phyloP scores from a whole-genome alignment of 2,888 invertebrate species.

The Pseudococcus jackbeardsleyi region DNA sequence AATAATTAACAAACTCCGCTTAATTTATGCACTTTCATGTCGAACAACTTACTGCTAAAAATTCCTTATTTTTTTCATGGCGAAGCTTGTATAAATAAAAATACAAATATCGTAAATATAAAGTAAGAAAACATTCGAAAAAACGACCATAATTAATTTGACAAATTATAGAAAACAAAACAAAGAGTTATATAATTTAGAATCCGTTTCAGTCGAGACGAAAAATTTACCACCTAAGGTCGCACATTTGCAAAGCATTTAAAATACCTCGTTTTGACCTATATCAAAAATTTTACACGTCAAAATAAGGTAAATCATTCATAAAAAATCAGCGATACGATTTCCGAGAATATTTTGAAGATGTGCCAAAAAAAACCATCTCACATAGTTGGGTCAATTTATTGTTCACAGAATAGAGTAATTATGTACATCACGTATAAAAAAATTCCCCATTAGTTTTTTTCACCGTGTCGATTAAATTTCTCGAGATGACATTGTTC shows the following conservation, averaged over 20 bases:
- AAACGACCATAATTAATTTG: neutral
- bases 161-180: neutral
- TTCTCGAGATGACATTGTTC: constrained; percentile 9
- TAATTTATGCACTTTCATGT: neutral
- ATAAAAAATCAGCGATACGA: constrained; percentile 30
- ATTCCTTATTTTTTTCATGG: constrained; percentile 60
- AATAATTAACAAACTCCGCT: neutral
- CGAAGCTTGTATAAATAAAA: constrained; percentile 61
- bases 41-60: constrained; percentile 55
- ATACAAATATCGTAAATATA: constrained; percentile 2
- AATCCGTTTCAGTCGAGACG: neutral
- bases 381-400: constrained; percentile 29
- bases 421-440: neutral
- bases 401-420: constrained; percentile 44
- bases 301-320: constrained; percentile 36
- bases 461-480: constrained; percentile 22
- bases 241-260: neutral
- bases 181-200: neutral
- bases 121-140: neutral
- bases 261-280: constrained; percentile 26
- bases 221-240: neutral
- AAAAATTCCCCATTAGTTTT: constrained; percentile 9
- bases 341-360: constrained; percentile 34
- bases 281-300: neutral
- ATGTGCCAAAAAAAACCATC: constrained; percentile 1